Conservation (phyloP, 2,113 vertebrate genomes). For the Nettapus auritus region DNA sequence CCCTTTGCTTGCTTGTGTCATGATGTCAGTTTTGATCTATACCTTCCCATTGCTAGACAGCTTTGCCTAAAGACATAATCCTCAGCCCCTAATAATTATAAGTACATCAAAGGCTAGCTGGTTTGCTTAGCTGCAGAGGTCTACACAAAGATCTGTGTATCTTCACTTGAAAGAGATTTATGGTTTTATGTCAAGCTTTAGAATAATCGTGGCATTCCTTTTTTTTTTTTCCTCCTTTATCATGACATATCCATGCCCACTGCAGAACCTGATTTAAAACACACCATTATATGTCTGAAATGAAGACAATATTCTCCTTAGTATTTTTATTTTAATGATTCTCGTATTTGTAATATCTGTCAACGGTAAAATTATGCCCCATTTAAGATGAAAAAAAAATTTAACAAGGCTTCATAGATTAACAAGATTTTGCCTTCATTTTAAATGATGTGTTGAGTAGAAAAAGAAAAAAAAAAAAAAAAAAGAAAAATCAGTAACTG, state of each 20-base stretch:
- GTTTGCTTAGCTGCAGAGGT: conserved; percentile 70
- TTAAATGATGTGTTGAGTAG: neutral
- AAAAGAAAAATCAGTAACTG: neutral
- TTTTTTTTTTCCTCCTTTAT: neutral
- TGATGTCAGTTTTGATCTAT: conserved; percentile 75
- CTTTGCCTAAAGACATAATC: conserved; percentile 74
- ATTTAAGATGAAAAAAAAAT: neutral
- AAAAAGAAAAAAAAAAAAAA: neutral
- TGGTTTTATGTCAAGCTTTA: conserved; percentile 57
- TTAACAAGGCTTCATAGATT: neutral
- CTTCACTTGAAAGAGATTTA: conserved; percentile 66
- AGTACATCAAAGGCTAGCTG: conserved; percentile 73
- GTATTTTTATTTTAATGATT: neutral
- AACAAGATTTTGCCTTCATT: neutral
- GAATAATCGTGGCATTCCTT: neutral
- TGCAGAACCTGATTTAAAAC: conserved; percentile 5
- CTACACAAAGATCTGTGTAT: conserved; percentile 41
- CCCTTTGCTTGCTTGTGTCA: conserved; percentile 50
- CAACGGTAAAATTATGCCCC: neutral
- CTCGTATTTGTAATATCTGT: neutral
- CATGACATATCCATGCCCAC: neutral
- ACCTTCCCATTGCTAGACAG: conserved; percentile 69
- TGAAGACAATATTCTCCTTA: neutral
- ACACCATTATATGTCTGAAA: neutral
- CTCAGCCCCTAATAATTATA: conserved; percentile 70